phyloP scores from a whole-genome alignment of 2,113 vertebrate genomes.

The Mus pahari region DNA sequence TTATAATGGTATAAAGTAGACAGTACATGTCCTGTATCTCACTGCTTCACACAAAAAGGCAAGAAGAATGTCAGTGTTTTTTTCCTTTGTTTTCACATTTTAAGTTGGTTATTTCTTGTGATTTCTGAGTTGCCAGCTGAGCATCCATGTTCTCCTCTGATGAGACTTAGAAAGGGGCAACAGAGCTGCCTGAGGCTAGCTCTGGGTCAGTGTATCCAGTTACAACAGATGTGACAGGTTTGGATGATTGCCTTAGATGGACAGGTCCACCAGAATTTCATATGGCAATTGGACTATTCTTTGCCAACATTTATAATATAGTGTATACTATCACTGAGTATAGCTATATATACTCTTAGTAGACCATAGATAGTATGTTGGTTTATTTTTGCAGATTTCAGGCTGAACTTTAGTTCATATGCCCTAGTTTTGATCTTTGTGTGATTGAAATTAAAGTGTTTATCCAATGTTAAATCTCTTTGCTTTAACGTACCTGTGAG shows the following conservation, averaged over 20 bases:
- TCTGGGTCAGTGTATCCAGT: background rate
- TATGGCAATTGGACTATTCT: background rate
- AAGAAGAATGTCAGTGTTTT: background rate
- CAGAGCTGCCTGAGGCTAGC: background rate
- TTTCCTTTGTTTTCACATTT: background rate
- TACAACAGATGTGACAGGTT: accelerated
- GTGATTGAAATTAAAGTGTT: background rate
- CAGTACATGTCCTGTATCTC: background rate
- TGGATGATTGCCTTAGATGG: background rate
- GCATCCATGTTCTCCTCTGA: background rate
- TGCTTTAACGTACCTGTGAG: background rate
- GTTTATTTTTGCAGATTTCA: background rate
- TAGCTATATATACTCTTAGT: background rate
- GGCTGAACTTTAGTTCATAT: background rate
- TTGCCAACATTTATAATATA: background rate
- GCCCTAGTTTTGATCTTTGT: background rate
- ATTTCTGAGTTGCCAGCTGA: background rate
- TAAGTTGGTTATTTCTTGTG: background rate
- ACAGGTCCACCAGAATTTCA: background rate
- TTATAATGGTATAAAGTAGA: background rate
- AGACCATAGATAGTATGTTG: background rate
- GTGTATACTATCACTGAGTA: background rate
- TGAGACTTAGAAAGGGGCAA: background rate
- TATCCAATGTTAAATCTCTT: background rate
- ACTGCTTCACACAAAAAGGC: background rate